phyloP scores from a whole-genome alignment of 53 echinoderm and acorn worm species.

The Apostichopus leukothele region DNA sequence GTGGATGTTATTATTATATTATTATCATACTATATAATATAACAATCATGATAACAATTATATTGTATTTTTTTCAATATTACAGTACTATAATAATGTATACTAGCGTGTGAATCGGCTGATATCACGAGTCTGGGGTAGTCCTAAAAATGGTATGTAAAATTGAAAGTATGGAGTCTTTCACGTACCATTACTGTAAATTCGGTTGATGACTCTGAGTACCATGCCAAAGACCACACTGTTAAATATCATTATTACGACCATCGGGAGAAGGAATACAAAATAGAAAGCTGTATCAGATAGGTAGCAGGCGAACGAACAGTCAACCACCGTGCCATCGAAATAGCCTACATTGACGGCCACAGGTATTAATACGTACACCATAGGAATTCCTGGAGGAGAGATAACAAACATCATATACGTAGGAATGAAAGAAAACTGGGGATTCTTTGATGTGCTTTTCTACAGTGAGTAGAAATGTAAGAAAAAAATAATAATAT shows the following conservation, averaged over 20 bases:
- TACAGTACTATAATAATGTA: no score
- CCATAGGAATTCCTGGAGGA: slow-evolving; percentile 57
- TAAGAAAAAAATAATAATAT: neutral
- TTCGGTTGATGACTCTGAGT: slow-evolving; percentile 72
- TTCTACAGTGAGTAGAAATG: neutral
- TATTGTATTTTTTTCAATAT: no score
- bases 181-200: slow-evolving; percentile 65
- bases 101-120: no score
- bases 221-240: slow-evolving; percentile 85
- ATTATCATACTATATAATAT: no score
- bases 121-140: no score
- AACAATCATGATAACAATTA: no score
- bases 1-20: no score
- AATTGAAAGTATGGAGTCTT: no score
- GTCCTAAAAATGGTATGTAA: no score
- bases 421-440: neutral
- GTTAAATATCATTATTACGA: slow-evolving; percentile 82
- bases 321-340: slow-evolving; percentile 69
- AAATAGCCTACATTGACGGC: slow-evolving; percentile 67
- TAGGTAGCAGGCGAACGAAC: slow-evolving; percentile 76
- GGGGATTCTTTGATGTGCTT: no score
- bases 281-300: slow-evolving; percentile 67
- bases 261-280: slow-evolving; percentile 81
- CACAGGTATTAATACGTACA: slow-evolving; percentile 58
- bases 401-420: neutral